Evolutionary conservation across 2,888 invertebrate species (phyloP).

Genomic region (Automeris io): DNA sequence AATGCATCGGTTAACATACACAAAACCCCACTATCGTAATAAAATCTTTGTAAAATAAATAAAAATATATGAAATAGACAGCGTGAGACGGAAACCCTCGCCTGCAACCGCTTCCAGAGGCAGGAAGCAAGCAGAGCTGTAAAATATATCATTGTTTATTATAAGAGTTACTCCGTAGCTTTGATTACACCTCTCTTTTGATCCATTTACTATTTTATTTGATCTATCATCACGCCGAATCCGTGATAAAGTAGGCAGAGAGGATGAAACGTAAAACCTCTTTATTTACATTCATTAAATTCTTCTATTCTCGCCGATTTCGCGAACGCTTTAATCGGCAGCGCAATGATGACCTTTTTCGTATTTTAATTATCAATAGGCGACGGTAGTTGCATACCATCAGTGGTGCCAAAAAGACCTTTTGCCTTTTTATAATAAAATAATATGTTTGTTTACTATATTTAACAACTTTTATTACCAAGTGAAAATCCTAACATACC

Average conservation of each 20-base stretch:
- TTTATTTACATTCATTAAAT: too few species aligned
- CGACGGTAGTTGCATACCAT: too few species aligned
- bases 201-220: conserved; percentile 23
- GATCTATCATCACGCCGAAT: background rate
- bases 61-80: conserved; percentile 1
- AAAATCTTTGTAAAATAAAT: conserved; percentile 1
- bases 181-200: conserved; percentile 37
- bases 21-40: conserved; percentile 1
- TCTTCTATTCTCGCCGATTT: too few species aligned
- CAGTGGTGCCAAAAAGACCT: too few species aligned
- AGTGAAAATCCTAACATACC: too few species aligned
- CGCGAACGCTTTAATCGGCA: too few species aligned
- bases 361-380: too few species aligned
- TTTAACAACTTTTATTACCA: too few species aligned
- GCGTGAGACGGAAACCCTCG: conserved; percentile 1
- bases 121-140: background rate
- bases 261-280: background rate
- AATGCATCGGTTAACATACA: conserved; percentile 1
- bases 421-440: too few species aligned
- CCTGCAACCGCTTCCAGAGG: background rate
- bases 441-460: too few species aligned
- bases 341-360: too few species aligned
- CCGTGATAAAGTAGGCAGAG: background rate
- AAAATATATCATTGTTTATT: conserved; percentile 2
- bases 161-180: conserved; percentile 18